Conservation (phyloP, 2,888 invertebrate genomes). For the Octonoba sinensis region DNA sequence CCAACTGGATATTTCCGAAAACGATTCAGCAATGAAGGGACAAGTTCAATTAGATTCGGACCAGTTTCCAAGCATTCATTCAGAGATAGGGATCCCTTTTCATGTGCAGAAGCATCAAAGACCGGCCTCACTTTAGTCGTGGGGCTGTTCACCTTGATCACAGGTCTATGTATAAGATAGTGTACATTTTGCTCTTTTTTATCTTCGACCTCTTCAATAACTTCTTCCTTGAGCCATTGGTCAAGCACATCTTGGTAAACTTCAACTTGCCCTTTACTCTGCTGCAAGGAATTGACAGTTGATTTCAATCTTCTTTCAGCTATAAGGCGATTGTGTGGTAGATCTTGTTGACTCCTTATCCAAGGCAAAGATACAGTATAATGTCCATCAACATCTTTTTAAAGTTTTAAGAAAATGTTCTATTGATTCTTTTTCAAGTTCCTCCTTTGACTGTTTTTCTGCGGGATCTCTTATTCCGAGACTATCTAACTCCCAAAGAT, state of each 20-base stretch:
- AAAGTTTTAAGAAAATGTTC: no score
- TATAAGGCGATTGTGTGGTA: no score
- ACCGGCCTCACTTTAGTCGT: slow-evolving; percentile 3
- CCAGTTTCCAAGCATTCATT: slow-evolving; percentile 2
- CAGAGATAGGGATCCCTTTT: background rate
- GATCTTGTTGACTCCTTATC: no score
- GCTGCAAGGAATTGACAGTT: no score
- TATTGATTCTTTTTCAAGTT: no score
- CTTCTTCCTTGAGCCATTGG: background rate
- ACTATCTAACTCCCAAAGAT: no score
- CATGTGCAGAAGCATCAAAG: slow-evolving; percentile 15
- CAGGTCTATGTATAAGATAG: slow-evolving; percentile 3
- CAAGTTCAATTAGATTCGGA: slow-evolving; percentile 5
- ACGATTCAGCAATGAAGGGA: background rate
- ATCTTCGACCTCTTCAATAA: slow-evolving; percentile 77
- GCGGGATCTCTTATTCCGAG: no score
- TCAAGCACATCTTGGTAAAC: background rate
- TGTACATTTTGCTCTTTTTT: slow-evolving; percentile 69
- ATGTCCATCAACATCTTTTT: no score
- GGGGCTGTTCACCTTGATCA: background rate
- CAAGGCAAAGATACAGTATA: no score
- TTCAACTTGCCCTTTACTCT: no score
- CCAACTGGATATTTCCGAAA: background rate
- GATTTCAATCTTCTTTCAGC: no score
- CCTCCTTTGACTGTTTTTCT: no score